phyloP scores from a whole-genome alignment of 1,140 invertebrate species.

The Dinoponera quadriceps region DNA sequence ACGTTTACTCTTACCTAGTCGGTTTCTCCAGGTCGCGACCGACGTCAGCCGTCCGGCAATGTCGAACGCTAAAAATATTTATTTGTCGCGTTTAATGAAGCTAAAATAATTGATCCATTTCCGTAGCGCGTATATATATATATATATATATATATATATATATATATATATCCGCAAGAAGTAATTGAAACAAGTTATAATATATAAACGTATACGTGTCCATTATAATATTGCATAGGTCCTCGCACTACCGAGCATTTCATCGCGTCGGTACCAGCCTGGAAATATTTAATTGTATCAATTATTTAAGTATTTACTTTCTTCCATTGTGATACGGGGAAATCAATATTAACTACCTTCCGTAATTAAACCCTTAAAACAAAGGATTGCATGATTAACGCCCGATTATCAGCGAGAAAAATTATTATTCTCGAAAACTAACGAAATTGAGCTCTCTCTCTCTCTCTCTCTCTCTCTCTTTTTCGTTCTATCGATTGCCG shows the following conservation, averaged over 20 bases:
- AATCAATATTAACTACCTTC: constrained; percentile 66
- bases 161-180: not conserved
- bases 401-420: constrained; percentile 50
- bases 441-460: constrained; percentile 37
- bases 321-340: constrained; percentile 48
- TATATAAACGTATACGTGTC: constrained; percentile 25
- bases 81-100: constrained; percentile 12
- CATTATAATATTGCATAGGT: constrained; percentile 46
- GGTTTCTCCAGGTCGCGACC: not conserved
- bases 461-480: no score
- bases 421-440: constrained; percentile 54
- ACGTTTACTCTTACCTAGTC: not conserved
- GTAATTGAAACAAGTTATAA: constrained; percentile 20
- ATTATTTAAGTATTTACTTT: constrained; percentile 65
- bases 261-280: constrained; percentile 14
- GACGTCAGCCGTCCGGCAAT: not conserved
- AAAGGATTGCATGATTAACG: constrained; percentile 54
- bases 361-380: constrained; percentile 63
- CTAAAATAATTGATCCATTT: constrained; percentile 32
- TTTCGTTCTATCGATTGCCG: not conserved
- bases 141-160: not conserved
- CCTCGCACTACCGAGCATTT: constrained; percentile 10
- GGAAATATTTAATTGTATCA: constrained; percentile 59
- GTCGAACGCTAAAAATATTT: constrained; percentile 15
- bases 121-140: not conserved